phyloP scores from a whole-genome alignment of 2,888 invertebrate species.

The Ectemnius cavifrons region DNA sequence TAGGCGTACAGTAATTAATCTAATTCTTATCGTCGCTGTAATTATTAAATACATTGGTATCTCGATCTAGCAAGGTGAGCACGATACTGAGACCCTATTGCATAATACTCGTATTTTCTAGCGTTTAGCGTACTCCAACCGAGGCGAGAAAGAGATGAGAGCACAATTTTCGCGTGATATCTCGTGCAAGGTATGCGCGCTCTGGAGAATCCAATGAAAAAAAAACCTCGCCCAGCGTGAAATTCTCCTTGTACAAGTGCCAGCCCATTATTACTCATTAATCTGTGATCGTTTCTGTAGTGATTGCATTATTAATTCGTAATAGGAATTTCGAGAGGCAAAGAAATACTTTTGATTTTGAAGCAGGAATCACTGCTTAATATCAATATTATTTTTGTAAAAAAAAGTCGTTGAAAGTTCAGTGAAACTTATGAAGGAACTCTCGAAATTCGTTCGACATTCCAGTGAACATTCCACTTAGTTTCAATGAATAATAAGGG shows the following conservation, averaged over 20 bases:
- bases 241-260: background rate
- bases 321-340: constrained; percentile 14
- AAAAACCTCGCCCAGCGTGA: constrained; percentile 8
- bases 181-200: constrained; percentile 12
- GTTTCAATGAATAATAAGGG: background rate
- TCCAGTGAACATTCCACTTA: constrained; percentile 29
- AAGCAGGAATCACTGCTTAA: background rate
- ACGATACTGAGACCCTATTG: constrained; percentile 47
- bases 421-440: constrained; percentile 11
- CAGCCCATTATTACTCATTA: constrained; percentile 11
- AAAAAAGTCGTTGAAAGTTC: background rate
- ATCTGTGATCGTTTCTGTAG: background rate
- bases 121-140: constrained; percentile 43
- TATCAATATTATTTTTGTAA: background rate
- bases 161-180: constrained; percentile 27
- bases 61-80: constrained; percentile 62
- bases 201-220: background rate
- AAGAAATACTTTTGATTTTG: background rate
- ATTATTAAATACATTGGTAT: constrained; percentile 56
- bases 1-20: constrained; percentile 65
- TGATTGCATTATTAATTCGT: background rate
- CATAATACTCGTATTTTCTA: constrained; percentile 71
- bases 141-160: constrained; percentile 15
- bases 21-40: constrained; percentile 65
- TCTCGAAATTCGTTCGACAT: constrained; percentile 17